Percentiles rank a stretch among this genome's conserved stretches.
Conservation (phyloP, 2,888 invertebrate genomes). For the Sipunculus nudus region DNA sequence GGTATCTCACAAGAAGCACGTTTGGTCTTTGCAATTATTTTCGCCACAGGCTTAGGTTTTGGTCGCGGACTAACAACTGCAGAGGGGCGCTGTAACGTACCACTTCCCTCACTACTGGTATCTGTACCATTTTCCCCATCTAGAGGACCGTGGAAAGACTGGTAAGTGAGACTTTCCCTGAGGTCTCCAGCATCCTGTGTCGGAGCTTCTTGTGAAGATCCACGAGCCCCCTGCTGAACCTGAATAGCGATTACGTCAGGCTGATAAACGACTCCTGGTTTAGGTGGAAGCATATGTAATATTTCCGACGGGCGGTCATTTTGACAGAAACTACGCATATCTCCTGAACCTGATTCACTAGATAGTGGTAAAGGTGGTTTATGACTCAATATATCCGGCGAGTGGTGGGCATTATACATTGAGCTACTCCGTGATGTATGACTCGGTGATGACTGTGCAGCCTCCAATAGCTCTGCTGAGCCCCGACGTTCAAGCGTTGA, state of each 20-base stretch:
- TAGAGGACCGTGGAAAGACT: constrained; percentile 6
- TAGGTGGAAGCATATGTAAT: neutral
- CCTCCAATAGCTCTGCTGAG: constrained; percentile 28
- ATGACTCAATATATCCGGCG: neutral
- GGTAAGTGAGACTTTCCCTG: neutral
- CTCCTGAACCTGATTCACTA: constrained; percentile 23
- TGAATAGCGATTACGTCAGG: constrained; percentile 67
- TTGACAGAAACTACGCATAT: no score
- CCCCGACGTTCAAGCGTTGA: constrained; percentile 42
- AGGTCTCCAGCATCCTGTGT: neutral
- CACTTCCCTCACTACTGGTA: constrained; percentile 74
- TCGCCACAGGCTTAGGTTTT: constrained; percentile 74
- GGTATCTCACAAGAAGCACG: constrained; percentile 52
- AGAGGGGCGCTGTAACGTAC: constrained; percentile 86
- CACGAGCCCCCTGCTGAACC: constrained; percentile 29
- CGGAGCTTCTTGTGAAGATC: no score
- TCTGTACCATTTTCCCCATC: neutral
- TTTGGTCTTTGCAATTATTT: constrained; percentile 55
- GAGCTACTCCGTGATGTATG: constrained; percentile 24
- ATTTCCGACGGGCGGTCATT: neutral
- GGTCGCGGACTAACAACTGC: constrained; percentile 83
- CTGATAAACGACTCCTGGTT: constrained; percentile 45
- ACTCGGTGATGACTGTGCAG: constrained; percentile 13
- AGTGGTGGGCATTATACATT: no score
- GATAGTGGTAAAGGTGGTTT: no score